Conservation (phyloP, 1,140 invertebrate species). For the Meteorus sp. region DNA sequence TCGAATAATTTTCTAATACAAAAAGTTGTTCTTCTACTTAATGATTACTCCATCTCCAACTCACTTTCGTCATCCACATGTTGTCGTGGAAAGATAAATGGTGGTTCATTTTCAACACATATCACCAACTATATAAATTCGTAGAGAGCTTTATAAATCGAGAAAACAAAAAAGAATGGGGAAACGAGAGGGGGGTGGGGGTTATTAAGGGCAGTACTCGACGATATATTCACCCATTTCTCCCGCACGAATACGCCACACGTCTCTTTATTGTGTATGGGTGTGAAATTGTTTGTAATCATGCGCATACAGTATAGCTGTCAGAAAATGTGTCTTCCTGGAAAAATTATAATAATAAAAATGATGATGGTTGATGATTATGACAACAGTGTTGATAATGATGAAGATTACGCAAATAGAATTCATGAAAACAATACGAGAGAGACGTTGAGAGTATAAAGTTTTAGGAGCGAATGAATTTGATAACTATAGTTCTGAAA, state of each 20-base stretch:
- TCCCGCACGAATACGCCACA: too few species aligned
- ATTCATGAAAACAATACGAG: not conserved
- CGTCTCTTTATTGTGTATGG: too few species aligned
- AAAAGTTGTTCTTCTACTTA: constrained; percentile 25
- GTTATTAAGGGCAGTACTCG: too few species aligned
- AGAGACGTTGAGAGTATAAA: not conserved
- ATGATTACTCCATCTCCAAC: constrained; percentile 38
- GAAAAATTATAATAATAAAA: constrained; percentile 58
- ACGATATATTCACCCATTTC: too few species aligned
- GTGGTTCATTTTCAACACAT: too few species aligned
- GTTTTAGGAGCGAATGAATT: constrained; percentile 17
- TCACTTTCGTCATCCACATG: constrained; percentile 56
- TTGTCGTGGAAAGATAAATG: constrained; percentile 39
- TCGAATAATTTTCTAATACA: constrained; percentile 26
- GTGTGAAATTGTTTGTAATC: too few species aligned
- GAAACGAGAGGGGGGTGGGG: not conserved
- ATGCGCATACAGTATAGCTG: too few species aligned
- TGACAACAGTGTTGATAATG: too few species aligned
- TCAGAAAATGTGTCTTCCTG: constrained; percentile 91
- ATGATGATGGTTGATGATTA: constrained; percentile 1
- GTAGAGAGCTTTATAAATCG: too few species aligned
- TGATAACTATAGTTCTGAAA: constrained; percentile 10
- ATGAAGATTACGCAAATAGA: too few species aligned
- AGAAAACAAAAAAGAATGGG: not conserved
- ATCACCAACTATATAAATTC: too few species aligned